Conservation (phyloP, 2,113 vertebrate genomes). For the Lampris incognitus region DNA sequence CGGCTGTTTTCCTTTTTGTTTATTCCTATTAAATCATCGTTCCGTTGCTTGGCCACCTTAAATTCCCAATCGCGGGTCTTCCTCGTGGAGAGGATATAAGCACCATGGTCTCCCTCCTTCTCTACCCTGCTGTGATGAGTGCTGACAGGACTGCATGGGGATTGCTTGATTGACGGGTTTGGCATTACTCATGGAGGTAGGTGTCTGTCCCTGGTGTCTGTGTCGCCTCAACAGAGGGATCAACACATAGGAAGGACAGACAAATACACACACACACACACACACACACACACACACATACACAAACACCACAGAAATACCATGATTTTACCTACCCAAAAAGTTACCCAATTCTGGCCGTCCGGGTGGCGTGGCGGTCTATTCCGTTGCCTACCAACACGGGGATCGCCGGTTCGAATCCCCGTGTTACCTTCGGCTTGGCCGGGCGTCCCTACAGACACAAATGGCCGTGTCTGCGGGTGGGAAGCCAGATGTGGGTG, state of each 20-base stretch:
- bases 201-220: constrained; percentile 67
- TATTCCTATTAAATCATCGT: constrained; percentile 68
- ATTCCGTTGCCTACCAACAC: no score
- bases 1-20: constrained; percentile 53
- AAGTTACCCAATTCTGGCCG: constrained; percentile 7
- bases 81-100: constrained; percentile 74
- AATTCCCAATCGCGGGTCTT: constrained; percentile 65
- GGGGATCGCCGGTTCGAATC: no score
- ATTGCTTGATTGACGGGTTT: constrained; percentile 73
- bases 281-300: constrained; percentile 16
- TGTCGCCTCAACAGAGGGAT: constrained; percentile 20
- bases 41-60: constrained; percentile 69
- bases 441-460: no score
- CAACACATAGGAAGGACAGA: constrained; percentile 7
- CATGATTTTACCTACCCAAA: constrained; percentile 34
- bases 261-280: not conserved
- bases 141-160: constrained; percentile 13
- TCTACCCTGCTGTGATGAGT: constrained; percentile 20
- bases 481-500: no score
- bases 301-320: constrained; percentile 4
- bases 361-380: no score
- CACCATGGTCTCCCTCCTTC: constrained; percentile 39
- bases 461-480: no score
- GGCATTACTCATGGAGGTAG: constrained; percentile 57
- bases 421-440: no score